Evolutionary conservation across 64 coral and sea anemone genomes (phyloP), one percentile per base, ranked within the genome.

Genomic region (Pachyseris speciosa): DNA sequence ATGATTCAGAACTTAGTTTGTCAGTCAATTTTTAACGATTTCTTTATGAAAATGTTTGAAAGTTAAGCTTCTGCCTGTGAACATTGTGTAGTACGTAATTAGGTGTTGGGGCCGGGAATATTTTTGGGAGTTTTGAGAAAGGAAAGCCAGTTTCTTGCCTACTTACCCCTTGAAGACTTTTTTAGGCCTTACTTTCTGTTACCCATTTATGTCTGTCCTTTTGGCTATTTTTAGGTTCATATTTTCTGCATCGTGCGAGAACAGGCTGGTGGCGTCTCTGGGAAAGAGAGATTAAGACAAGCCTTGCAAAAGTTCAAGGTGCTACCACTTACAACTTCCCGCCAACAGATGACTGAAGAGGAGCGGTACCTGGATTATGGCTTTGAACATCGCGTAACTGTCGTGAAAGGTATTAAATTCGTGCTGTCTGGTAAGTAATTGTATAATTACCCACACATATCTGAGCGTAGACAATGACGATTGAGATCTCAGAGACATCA

Each of bases 371-470:
- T 96, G 26, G 89, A 96, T 59, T 96, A 88, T 61, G 94, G 94
- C 66, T 96, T 92, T 88, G 89, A 96, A 45, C 94, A 96, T 78
- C 91, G 94, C 72, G 94, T 96, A 10, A 92, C 89, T 72, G 89
- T 45, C 5, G 66, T 92, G 5, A 96, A 92, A 76, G 94, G 94
- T 96, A 59, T 2, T 67, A 49, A 4, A 13, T 31, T 31, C 17
- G 19, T 15, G 37, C 8, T 34, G 13, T 37, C n/a, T 72, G 10
- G 5, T 6, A 17, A 29, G 2, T 39, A 27, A 38, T 2, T 1
- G 12, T 6, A 7, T 65, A 7, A n/a, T 7, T 7, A 25, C 4
- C 4, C 5, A 65, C 11, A 6, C 43, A 6, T 45, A 45, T 45
- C 43, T 6, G 4, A 67, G 16, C 64, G 7, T 25, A 5, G 4